Evolutionary conservation across 1,140 invertebrate species (phyloP).

Genomic region (Pseudomyrmex gracilis): DNA sequence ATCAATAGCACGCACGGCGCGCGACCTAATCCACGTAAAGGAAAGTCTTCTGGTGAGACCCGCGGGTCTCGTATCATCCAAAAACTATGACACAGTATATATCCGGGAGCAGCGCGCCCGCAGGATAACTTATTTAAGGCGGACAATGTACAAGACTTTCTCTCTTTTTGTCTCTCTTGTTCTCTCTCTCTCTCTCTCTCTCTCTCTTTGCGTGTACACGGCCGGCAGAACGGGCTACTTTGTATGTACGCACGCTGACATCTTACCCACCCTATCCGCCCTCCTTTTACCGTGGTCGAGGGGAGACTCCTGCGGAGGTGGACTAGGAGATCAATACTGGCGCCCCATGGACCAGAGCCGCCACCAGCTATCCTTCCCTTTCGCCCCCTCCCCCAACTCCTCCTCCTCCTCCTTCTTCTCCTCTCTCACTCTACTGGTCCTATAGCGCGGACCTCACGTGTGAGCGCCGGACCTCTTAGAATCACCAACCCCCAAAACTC

Average conservation of each 20-base stretch:
- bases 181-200: background rate
- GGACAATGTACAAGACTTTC: slow-evolving; percentile 66
- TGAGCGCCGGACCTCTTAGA: slow-evolving; percentile 84
- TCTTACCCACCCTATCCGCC: slow-evolving; percentile 82
- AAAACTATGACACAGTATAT: slow-evolving; percentile 54
- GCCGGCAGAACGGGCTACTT: slow-evolving; percentile 79
- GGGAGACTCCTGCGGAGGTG: slow-evolving; percentile 66
- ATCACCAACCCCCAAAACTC: slow-evolving; percentile 81
- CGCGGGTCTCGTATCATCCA: slow-evolving; percentile 55
- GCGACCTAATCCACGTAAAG: slow-evolving; percentile 53
- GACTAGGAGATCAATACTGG: slow-evolving; percentile 81
- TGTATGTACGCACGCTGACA: slow-evolving; percentile 85
- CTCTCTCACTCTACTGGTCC: slow-evolving; percentile 62
- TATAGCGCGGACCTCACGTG: slow-evolving; percentile 72
- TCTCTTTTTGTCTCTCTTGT: background rate
- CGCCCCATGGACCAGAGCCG: slow-evolving; percentile 82
- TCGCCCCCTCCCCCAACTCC: background rate
- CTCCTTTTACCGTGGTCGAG: slow-evolving; percentile 73
- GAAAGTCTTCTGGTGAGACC: slow-evolving; percentile 20
- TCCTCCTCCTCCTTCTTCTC: background rate
- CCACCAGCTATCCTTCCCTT: slow-evolving; percentile 61
- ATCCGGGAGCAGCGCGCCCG: background rate
- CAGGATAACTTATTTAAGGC: slow-evolving; percentile 74
- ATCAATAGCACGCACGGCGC: slow-evolving; percentile 48
- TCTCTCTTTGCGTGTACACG: slow-evolving; percentile 55